phyloP scores from a whole-genome alignment of 1,140 invertebrate genomes.

The Zaprionus nigranus region DNA sequence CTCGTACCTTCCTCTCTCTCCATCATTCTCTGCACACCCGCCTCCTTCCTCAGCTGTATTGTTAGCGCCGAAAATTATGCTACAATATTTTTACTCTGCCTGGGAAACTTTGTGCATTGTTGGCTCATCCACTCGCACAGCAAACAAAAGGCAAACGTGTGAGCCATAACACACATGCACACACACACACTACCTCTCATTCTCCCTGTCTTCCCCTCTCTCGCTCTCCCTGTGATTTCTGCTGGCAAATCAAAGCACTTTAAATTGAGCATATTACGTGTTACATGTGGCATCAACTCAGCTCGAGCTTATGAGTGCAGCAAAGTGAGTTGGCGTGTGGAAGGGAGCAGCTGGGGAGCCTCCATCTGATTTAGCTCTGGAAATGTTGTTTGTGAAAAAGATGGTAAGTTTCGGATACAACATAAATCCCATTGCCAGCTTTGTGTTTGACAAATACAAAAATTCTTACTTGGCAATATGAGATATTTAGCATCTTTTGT shows the following conservation, averaged over 20 bases:
- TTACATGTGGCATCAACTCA: conserved; percentile 34
- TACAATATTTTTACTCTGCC: conserved; percentile 74
- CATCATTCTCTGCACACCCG: background rate
- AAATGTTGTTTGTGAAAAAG: conserved; percentile 3
- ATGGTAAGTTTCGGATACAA: conserved; percentile 2
- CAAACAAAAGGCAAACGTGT: conserved; percentile 76
- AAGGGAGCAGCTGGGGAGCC: background rate
- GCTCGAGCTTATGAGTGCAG: conserved; percentile 6
- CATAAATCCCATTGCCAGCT: conserved; percentile 8
- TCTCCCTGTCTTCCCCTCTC: conserved; percentile 15
- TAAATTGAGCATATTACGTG: conserved; percentile 74
- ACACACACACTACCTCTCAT: conserved; percentile 13
- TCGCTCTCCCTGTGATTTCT: conserved; percentile 28
- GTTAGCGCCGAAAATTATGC: conserved; percentile 81
- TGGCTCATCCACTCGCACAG: conserved; percentile 73
- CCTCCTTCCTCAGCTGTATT: conserved; percentile 50
- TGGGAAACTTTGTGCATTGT: conserved; percentile 49
- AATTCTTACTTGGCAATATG: conserved; percentile 13
- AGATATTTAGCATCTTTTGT: conserved; percentile 5
- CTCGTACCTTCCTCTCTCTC: too few species aligned
- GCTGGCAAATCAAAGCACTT: conserved; percentile 70
- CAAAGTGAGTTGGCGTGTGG: background rate
- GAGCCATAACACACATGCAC: conserved; percentile 39
- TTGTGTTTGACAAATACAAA: conserved; percentile 15
- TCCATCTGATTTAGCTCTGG: background rate